These are phyloP conservation scores for Smittia aterrima DNA, from an alignment of 2,888 invertebrate species.

Conservation along the genomic window DNA sequence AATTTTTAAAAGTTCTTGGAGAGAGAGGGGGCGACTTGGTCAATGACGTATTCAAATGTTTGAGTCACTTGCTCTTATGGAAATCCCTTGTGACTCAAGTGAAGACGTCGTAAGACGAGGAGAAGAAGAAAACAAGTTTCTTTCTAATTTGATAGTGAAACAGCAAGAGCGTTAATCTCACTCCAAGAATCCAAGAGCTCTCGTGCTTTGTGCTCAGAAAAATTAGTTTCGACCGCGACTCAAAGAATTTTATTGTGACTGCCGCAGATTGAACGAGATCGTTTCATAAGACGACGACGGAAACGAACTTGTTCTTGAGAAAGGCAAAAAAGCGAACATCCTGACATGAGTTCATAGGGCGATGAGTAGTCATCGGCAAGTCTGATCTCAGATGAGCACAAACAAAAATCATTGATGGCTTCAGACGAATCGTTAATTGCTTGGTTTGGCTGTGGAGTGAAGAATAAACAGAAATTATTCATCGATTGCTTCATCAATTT, in stretches of 20 bases:
- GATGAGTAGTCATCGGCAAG: too few species aligned
- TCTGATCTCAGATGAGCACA: too few species aligned
- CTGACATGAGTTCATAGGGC: too few species aligned
- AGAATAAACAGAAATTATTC: neutral
- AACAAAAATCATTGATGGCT: too few species aligned
- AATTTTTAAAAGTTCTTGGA: neutral
- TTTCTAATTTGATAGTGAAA: neutral
- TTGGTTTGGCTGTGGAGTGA: neutral
- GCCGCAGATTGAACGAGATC: neutral
- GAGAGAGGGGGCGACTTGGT: neutral
- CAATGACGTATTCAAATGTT: too few species aligned
- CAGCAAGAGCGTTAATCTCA: constrained; percentile 27
- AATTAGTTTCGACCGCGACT: neutral
- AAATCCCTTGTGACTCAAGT: too few species aligned
- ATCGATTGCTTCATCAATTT: neutral
- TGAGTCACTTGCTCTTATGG: too few species aligned
- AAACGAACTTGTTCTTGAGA: too few species aligned
- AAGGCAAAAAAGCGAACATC: too few species aligned
- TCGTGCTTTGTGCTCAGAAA: constrained; percentile 22
- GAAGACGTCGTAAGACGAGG: neutral
- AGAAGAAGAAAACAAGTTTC: constrained; percentile 6
- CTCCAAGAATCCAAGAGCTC: neutral
- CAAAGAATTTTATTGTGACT: constrained; percentile 15
- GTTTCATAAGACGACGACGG: too few species aligned
- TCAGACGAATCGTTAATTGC: neutral